phyloP scores from a whole-genome alignment of 2,888 invertebrate species.

The Odontocolon sp. region DNA sequence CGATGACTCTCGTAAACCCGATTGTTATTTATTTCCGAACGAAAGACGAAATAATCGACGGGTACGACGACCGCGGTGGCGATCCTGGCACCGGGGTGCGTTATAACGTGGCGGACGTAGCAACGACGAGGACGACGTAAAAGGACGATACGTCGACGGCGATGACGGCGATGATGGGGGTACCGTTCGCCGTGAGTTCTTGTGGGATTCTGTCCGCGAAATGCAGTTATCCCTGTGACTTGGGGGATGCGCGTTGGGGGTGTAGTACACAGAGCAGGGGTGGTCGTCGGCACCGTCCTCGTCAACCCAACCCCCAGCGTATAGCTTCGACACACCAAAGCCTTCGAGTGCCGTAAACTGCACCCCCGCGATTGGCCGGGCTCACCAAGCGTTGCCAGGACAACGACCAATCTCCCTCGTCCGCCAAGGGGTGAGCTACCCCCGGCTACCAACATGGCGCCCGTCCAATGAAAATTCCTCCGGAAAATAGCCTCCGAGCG shows the following conservation, averaged over 20 bases:
- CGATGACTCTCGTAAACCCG: neutral
- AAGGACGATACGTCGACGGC: conserved; percentile 44
- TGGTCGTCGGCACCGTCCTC: conserved; percentile 26
- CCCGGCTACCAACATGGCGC: conserved; percentile 75
- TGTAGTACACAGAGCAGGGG: conserved; percentile 18
- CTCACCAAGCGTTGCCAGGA: conserved; percentile 77
- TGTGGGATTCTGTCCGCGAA: conserved; percentile 80
- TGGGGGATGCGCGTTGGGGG: conserved; percentile 66
- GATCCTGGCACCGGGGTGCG: conserved; percentile 35
- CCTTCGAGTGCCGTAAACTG: neutral
- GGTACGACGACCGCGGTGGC: conserved; percentile 9
- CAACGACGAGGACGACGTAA: conserved; percentile 37
- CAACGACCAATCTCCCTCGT: conserved; percentile 78
- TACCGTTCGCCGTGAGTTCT: conserved; percentile 79
- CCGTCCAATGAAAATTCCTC: conserved; percentile 79
- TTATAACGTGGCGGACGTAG: conserved; percentile 49
- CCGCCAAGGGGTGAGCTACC: conserved; percentile 67
- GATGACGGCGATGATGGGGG: conserved; percentile 66
- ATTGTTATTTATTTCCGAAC: neutral
- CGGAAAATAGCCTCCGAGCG: conserved; percentile 78
- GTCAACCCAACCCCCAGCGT: conserved; percentile 56
- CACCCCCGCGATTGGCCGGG: conserved; percentile 76
- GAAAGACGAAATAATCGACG: neutral
- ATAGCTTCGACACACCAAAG: neutral
- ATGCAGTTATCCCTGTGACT: conserved; percentile 79